Conservation (phyloP, 2,113 vertebrate genomes). For the Malaclemys terrapin region DNA sequence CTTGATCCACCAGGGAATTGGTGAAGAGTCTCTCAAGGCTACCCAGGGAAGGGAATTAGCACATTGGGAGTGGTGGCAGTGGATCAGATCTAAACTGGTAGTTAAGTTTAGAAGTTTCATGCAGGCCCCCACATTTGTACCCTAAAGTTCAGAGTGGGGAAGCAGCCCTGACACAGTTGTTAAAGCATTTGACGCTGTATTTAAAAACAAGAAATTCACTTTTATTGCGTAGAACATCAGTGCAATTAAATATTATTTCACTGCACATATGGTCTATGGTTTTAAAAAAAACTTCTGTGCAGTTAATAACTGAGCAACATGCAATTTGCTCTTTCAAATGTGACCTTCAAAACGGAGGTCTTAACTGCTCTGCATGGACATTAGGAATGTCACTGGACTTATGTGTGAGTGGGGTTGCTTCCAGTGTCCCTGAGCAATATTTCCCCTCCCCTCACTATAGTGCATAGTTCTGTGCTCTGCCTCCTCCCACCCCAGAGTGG, state of each 20-base stretch:
- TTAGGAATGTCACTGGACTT: slow-evolving; percentile 16
- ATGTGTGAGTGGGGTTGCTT: neutral
- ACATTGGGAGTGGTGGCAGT: too few relatives aligned
- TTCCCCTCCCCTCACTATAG: neutral
- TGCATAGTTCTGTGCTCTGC: neutral
- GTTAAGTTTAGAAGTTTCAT: too few relatives aligned
- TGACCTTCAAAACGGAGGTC: neutral
- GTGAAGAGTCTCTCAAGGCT: too few relatives aligned
- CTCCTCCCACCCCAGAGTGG: neutral
- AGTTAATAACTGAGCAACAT: slow-evolving; percentile 45
- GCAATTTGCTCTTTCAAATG: slow-evolving; percentile 37
- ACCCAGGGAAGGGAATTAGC: too few relatives aligned
- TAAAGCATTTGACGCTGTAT: slow-evolving; percentile 61
- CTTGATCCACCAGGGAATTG: too few relatives aligned
- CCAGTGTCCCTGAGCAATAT: neutral
- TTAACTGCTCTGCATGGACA: slow-evolving; percentile 6
- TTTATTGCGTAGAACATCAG: slow-evolving; percentile 60
- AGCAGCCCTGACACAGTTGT: slow-evolving; percentile 36
- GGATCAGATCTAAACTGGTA: too few relatives aligned
- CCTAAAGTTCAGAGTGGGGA: too few relatives aligned
- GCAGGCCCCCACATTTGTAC: too few relatives aligned
- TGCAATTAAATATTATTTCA: slow-evolving; percentile 67
- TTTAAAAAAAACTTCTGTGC: slow-evolving; percentile 46
- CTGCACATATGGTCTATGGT: slow-evolving; percentile 50
- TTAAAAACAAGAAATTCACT: slow-evolving; percentile 70